Evolutionary conservation across 92 coral and sea anemone genomes (phyloP), one percentile per base, ranked within the genome.

Genomic region (Actinostola sp.): DNA sequence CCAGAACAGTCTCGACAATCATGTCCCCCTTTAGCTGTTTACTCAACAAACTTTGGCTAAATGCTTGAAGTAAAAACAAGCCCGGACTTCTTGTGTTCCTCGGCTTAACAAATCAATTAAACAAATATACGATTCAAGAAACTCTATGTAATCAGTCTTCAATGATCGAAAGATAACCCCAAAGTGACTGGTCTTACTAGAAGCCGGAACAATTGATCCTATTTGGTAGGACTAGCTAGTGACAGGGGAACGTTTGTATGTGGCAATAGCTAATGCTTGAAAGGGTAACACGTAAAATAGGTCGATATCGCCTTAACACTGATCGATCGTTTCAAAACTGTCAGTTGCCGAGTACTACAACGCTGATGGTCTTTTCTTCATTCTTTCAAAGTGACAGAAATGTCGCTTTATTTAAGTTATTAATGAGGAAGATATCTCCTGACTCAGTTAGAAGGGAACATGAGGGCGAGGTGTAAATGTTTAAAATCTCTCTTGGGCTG

Each of bases 401-500:
- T 30, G 43, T 66, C 35, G 74, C 13, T 51, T 14, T 50, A 19
- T 51, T 68, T 68, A 50, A 68, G 74, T 68, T 50, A 68, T 68
- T 68, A 24, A 68, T 68, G 74, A 51, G 5, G 28, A 16, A 68
- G 74, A 68, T 68, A 50, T 33, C 12, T 30, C 8, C 36, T 68
- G 46, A 8, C 74, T 50, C 59, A 31, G 29, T 34, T 46, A 27
- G 58, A 44, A 20, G 8, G 38, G 23, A 58, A 61, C 30, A 61
- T 16, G 21, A 11, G 11, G 45, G 33, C 38, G 29, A 51, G 61
- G 74, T 68, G 74, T 68, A 25, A 68, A 68, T 68, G 50, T 68
- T 68, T 68, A 68, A 68, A 51, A 68, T 33, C 72, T 50, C n/a
- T n/a, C 48, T 50, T 68, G 74, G 74, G 74, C 50, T 68, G 61